Base-by-base conservation (phyloP, 1,140 invertebrate genomes). In the Anagrus nilaparvatae region DNA sequence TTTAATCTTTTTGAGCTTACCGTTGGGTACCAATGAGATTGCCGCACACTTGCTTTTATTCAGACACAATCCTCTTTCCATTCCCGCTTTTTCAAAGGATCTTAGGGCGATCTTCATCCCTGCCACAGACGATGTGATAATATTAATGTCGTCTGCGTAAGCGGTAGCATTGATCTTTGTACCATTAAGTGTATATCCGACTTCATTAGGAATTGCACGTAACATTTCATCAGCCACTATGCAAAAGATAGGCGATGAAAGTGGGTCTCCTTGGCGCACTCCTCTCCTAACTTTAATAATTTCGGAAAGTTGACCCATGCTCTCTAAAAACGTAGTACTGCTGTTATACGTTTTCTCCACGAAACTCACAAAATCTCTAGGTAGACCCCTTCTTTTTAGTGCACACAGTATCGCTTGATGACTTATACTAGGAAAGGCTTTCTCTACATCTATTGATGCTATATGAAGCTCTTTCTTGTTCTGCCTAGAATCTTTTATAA, bases 401-500 rank as follows among this genome's bases (percentile, higher is more conserved):
- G n/a, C n/a, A n/a, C n/a, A n/a, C n/a, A n/a, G n/a, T n/a, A n/a
- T n/a, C 1, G 59, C 40, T 0, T 40, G 9, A 21, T 59, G 57
- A 0, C 52, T 42, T 0, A 68, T 56, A 0, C 57, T 51, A 21
- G 65, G 63, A 34, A 70, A 69, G 1, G 69, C 67, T 49, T 72
- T 70, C 1, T 48, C 32, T 0, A 62, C 44, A 33, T 62, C 55
- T 0, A 62, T 4, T 0, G 46, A 50, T 0, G 51, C 47, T 2
- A 60, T 8, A 14, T 25, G 50, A 0, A 58, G 2, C 0, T 35
- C 17, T 7, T 36, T 47, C 20, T 24, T 21, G 0, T 36, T 33
- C 0, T 21, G 1, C 0, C 30, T 23, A 13, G 48, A 35, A 8
- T 46, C 44, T 3, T 17, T 17, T 0, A 58, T 35, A 0, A 52